phyloP scores from a whole-genome alignment of 2,888 invertebrate species.

The Netelia melanura region DNA sequence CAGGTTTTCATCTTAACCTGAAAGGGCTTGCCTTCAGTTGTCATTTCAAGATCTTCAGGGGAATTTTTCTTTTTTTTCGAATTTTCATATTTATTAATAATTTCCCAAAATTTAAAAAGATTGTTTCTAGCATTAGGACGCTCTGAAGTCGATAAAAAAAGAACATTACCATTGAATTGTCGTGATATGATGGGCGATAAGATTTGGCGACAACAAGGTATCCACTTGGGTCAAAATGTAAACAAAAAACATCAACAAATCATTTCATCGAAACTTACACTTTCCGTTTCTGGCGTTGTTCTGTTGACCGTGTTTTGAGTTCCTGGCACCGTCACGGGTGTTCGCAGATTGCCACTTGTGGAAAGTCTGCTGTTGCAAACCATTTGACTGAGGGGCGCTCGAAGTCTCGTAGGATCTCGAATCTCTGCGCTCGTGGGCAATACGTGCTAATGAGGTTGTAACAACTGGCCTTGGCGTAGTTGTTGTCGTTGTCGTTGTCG shows the following conservation, averaged over 20 bases:
- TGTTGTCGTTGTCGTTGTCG: conserved; percentile 82
- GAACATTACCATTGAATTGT: too few species aligned
- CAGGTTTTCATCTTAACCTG: too few species aligned
- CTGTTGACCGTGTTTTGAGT: conserved; percentile 78
- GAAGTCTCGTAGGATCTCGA: conserved; percentile 73
- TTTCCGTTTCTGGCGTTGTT: conserved; percentile 75
- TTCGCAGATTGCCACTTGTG: conserved; percentile 81
- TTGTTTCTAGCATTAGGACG: too few species aligned
- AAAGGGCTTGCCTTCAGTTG: too few species aligned
- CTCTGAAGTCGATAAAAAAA: too few species aligned
- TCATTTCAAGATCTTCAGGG: too few species aligned
- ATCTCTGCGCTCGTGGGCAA: conserved; percentile 75
- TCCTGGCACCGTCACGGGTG: conserved; percentile 79
- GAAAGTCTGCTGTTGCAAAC: conserved; percentile 79
- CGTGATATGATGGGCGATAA: too few species aligned
- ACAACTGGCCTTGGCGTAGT: conserved; percentile 82
- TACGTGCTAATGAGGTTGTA: conserved; percentile 63
- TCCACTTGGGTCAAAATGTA: neutral
- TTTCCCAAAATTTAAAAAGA: neutral
- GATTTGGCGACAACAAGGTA: too few species aligned
- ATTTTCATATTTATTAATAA: conserved; percentile 7
- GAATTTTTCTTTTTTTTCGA: too few species aligned
- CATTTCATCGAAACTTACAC: conserved; percentile 73
- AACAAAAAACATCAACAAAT: neutral
- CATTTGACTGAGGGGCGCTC: conserved; percentile 74